Conservation (phyloP, 23 tunicate genomes). For the Botrylloides violaceus region DNA sequence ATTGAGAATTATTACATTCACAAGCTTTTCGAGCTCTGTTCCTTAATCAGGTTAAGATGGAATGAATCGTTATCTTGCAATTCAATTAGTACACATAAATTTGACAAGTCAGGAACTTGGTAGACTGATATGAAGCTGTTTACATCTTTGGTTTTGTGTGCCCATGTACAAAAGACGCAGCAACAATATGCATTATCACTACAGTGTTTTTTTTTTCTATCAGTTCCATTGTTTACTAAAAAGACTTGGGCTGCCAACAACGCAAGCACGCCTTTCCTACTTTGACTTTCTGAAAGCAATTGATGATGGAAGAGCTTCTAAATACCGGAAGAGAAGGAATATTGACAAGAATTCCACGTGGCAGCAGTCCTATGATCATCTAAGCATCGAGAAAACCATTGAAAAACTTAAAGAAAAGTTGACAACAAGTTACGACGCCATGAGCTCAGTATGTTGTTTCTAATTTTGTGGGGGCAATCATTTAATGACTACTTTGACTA, state of each 20-base stretch:
- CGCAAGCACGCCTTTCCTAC: conserved; percentile 52
- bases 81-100: too few relatives aligned
- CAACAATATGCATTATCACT: too few relatives aligned
- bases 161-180: too few relatives aligned
- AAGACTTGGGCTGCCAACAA: conserved; percentile 56
- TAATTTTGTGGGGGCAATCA: too few relatives aligned
- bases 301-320: conserved; percentile 91
- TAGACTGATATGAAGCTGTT: too few relatives aligned
- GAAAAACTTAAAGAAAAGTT: conserved; percentile 66
- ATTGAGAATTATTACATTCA: too few relatives aligned
- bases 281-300: conserved; percentile 86
- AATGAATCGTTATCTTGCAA: too few relatives aligned
- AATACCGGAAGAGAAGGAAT: conserved; percentile 43
- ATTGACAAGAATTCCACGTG: conserved; percentile 39
- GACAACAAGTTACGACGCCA: conserved; percentile 59
- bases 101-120: too few relatives aligned
- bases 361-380: conserved; percentile 36
- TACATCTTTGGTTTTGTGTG: too few relatives aligned
- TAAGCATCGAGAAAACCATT: conserved; percentile 55
- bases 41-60: too few relatives aligned
- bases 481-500: too few relatives aligned
- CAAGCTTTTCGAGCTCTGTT: too few relatives aligned
- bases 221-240: conserved; percentile 55
- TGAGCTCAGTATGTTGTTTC: conserved; percentile 68
- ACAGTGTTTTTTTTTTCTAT: conserved; percentile 1